Evolutionary conservation across 2,113 vertebrate genomes (phyloP).

Genomic region (Lampris megalopsis): DNA sequence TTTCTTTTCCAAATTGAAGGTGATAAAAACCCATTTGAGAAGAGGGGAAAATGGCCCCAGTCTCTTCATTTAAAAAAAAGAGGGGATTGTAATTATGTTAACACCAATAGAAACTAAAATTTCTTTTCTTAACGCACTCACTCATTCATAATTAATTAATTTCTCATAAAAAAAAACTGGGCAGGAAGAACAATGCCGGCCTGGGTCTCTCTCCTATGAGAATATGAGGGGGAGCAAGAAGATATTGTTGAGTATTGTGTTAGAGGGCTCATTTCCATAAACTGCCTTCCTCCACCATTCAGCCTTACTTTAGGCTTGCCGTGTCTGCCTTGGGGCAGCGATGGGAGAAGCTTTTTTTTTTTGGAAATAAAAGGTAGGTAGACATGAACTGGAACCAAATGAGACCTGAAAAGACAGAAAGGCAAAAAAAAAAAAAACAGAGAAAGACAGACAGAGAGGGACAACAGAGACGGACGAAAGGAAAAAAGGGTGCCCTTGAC

Average conservation of each 20-base stretch:
- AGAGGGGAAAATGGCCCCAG: slow-evolving; percentile 65
- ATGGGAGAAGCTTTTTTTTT: slow-evolving; percentile 80
- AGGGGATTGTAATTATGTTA: slow-evolving; percentile 83
- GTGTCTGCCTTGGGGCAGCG: slow-evolving; percentile 73
- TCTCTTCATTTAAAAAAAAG: slow-evolving; percentile 71
- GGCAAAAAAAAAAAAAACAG: slow-evolving; percentile 10
- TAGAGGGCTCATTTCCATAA: slow-evolving; percentile 82
- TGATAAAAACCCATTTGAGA: slow-evolving; percentile 82
- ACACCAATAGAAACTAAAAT: slow-evolving; percentile 75
- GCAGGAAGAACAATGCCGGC: slow-evolving; percentile 77
- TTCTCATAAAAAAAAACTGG: slow-evolving; percentile 72
- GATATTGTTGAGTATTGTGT: slow-evolving; percentile 82
- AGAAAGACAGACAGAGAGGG: slow-evolving; percentile 33
- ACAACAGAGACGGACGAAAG: slow-evolving; percentile 34
- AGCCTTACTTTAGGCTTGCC: slow-evolving; percentile 57
- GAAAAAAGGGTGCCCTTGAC: slow-evolving; percentile 54
- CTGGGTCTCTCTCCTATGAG: slow-evolving; percentile 59
- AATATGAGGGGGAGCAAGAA: slow-evolving; percentile 57
- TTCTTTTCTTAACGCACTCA: slow-evolving; percentile 78
- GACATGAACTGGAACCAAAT: slow-evolving; percentile 54
- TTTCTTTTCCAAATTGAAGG: slow-evolving; percentile 84
- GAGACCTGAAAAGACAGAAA: slow-evolving; percentile 51
- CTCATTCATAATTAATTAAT: slow-evolving; percentile 87
- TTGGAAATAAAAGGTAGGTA: slow-evolving; percentile 71
- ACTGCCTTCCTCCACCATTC: background rate